A percentile compares a stretch with the other conserved stretches of the same genome.
Conservation (phyloP, 23 tunicate species). For the Diplosoma virens region DNA sequence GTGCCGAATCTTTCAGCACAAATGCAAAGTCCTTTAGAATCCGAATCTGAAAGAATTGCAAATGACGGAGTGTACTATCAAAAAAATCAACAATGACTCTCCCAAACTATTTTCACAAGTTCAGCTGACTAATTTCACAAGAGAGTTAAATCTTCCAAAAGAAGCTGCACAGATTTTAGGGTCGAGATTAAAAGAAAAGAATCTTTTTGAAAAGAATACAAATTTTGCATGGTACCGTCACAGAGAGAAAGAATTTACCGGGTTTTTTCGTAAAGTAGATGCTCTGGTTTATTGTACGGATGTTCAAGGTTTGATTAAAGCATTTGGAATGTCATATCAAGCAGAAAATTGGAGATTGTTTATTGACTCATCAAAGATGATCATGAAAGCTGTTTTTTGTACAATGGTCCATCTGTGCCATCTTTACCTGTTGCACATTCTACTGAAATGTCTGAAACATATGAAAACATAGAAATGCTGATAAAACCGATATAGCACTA, state of each 20-base stretch:
- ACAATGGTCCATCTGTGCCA: constrained; percentile 12
- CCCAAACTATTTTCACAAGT: constrained; percentile 28
- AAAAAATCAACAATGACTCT: constrained; percentile 7
- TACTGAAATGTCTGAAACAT: constrained; percentile 5
- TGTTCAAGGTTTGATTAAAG: constrained; percentile 4
- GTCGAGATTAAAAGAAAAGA: constrained; percentile 26
- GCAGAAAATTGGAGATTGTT: constrained; percentile 21
- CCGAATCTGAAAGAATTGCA: constrained; percentile 14
- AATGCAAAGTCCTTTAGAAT: neutral
- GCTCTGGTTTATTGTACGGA: neutral
- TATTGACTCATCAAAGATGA: constrained; percentile 11
- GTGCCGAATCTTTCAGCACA: constrained; percentile 16
- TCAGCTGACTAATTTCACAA: constrained; percentile 11
- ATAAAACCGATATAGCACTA: constrained; percentile 4
- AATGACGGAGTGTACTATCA: constrained; percentile 15
- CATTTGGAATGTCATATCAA: neutral
- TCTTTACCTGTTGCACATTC: constrained; percentile 10
- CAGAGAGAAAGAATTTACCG: constrained; percentile 13
- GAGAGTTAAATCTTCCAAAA: constrained; percentile 17
- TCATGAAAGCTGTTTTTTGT: constrained; percentile 24
- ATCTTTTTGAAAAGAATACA: constrained; percentile 22
- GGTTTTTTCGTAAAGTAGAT: constrained; percentile 5
- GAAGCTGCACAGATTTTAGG: constrained; percentile 24
- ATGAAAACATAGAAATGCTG: constrained; percentile 21
- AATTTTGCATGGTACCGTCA: constrained; percentile 23